Evolutionary conservation across 1,140 invertebrate genomes (phyloP), one percentile per base, ranked within the genome.

Genomic region (Microvelia longipes): DNA sequence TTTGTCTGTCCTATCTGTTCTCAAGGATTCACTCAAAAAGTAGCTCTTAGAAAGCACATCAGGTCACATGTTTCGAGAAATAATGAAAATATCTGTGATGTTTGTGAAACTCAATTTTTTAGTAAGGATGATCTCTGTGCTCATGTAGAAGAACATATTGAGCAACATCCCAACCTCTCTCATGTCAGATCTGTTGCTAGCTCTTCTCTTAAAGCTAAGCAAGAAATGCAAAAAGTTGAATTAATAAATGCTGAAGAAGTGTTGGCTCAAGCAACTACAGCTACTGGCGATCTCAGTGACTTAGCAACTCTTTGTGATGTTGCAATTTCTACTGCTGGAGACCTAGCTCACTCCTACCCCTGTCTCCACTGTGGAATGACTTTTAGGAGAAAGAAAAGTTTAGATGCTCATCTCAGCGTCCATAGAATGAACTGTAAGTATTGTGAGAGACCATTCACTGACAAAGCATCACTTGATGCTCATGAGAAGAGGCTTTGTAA

Each of bases 11-110:
- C 76, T 65, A 65, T 77, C 13, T 80, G 79, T 71, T 75, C 76
- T 35, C 69, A 74, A 68, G 71, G 73, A 1, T 76, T 76, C 66
- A 76, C 73, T 15, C 69, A 71, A 62, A 74, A 72, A 72, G 71
- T 74, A n/a, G 71, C 73, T 13, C 64, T 76, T 2, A 70, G 72
- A 66, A 73, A 81, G 69, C 80, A 82, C 61, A 79, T 80, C n/a
- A 79, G 81, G 65, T 70, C 81, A 2, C 81, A 82, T 68, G 73
- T 74, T 29, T 63, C 70, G 60, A 28, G 68, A 27, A 50, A 64
- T 29, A 28, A 64, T 67, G 70, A 64, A 2, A 74, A 71, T 50
- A 68, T 62, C 13, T 74, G 73, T 68, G 68, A 72, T 25, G 66
- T 74, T 66, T 74, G 73, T 66, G 68, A 71, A 25, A 68, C 30